Conservation (phyloP, 2,888 invertebrate species). For the Amblyteles armatorius region DNA sequence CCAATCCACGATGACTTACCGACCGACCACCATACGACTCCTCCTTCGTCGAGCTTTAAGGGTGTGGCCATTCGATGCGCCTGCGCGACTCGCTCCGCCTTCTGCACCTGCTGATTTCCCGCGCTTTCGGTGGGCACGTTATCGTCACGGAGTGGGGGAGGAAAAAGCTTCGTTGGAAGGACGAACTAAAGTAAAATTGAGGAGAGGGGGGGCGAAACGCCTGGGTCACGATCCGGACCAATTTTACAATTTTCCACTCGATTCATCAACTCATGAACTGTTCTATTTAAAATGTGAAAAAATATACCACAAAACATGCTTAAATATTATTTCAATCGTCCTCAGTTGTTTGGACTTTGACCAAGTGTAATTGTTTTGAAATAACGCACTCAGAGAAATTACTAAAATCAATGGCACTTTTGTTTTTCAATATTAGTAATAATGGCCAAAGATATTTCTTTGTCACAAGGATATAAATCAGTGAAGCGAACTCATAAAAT, state of each 20-base stretch:
- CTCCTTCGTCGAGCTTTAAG: slow-evolving; percentile 80
- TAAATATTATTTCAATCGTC: background rate
- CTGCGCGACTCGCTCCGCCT: slow-evolving; percentile 78
- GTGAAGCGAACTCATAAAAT: background rate
- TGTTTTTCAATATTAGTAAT: background rate
- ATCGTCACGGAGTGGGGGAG: slow-evolving; percentile 31
- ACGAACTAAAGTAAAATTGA: background rate
- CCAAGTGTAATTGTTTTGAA: background rate
- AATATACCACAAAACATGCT: background rate
- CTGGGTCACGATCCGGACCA: background rate
- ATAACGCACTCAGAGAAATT: background rate
- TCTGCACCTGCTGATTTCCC: slow-evolving; percentile 77
- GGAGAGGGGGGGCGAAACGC: background rate
- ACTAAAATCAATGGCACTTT: background rate
- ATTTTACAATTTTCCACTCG: background rate
- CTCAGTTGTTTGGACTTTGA: background rate
- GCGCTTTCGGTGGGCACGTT: slow-evolving; percentile 68
- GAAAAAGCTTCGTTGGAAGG: slow-evolving; percentile 2
- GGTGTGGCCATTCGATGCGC: slow-evolving; percentile 82
- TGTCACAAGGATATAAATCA: background rate
- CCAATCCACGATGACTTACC: slow-evolving; percentile 80
- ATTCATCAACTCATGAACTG: background rate
- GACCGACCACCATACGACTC: slow-evolving; percentile 78
- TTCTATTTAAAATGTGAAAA: background rate
- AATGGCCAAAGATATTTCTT: background rate